Evolutionary conservation across 1,140 invertebrate species (phyloP), one percentile per base, ranked within the genome.

Genomic region (Lepidotrigona ventralis): DNA sequence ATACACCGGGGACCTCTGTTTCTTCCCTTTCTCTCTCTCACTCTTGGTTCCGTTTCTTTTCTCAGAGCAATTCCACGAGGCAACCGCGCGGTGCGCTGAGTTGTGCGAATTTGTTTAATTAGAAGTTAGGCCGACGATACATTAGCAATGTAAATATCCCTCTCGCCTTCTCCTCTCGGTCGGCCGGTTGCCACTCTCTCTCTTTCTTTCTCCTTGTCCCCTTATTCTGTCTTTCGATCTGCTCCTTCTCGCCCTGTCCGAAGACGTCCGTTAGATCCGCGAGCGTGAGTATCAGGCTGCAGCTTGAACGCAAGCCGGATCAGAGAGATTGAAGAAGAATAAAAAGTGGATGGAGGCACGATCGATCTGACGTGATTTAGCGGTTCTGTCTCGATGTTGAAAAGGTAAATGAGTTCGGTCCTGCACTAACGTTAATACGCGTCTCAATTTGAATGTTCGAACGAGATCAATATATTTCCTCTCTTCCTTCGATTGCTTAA

Each of bases 91-190:
- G 74, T 87, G 90, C 90, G 90, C 90, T 91, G 89, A 92, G 90
- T 93, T 93, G 93, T 91, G 92, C 92, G 93, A 93, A 94, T 94
- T 94, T 93, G 92, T 94, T 93, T 93, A 93, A 94, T 94, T 94
- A 93, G 92, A 93, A 94, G 92, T 93, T 94, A 94, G 93, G 90
- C 90, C 89, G 90, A 86, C 92, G 91, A 92, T 92, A 92, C 93
- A 94, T 94, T 94, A 94, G 93, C 93, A 94, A 93, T 93, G 92
- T 93, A 93, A 94, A 94, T 94, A 91, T 83, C 81, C 88, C 81
- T 79, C 88, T 81, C 39, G 68, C 75, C 75, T 64, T 58, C 79
- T 66, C n/a, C 39, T 46, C 39, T 46, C 39, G 39, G 39, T 46
- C 39, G 39, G 39, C 39, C 39, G 39, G 9, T 46, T 46, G 39